Conservation (phyloP, 2,888 invertebrate species). For the Ormyrus pomaceus region DNA sequence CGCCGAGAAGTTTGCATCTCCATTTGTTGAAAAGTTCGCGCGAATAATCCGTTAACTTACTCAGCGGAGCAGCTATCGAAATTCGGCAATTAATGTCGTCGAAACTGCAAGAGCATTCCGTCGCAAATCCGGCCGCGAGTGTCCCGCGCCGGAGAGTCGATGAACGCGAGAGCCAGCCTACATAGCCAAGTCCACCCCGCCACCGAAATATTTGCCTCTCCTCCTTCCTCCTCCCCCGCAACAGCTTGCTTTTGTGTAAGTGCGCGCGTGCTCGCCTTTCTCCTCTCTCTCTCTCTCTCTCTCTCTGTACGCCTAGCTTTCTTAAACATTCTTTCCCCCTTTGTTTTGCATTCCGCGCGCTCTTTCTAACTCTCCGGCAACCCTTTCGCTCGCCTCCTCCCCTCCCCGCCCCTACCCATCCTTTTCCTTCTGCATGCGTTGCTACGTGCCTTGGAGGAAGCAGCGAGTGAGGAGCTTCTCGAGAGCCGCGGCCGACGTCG, state of each 20-base stretch:
- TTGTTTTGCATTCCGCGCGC: slow-evolving; percentile 33
- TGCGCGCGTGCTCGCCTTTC: slow-evolving; percentile 6
- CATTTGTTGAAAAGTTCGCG: too few species aligned
- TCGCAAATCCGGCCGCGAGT: not conserved
- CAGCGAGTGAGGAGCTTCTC: not conserved
- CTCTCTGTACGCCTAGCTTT: slow-evolving; percentile 4
- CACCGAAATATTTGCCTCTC: slow-evolving; percentile 3
- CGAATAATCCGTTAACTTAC: too few species aligned
- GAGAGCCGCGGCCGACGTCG: not conserved
- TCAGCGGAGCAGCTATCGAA: too few species aligned
- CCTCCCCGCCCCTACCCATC: too few species aligned
- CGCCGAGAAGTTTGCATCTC: too few species aligned
- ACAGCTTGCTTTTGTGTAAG: slow-evolving; percentile 25
- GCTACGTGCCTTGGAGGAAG: not conserved
- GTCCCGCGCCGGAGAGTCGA: not conserved
- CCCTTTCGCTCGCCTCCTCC: not conserved
- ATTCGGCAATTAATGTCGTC: too few species aligned
- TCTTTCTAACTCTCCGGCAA: not conserved
- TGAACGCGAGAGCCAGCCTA: slow-evolving; percentile 12
- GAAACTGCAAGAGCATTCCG: too few species aligned
- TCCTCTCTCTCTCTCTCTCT: not conserved
- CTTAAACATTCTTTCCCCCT: slow-evolving; percentile 44
- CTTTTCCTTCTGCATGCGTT: not conserved
- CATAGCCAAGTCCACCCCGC: not conserved
- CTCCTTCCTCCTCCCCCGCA: not conserved